Percentiles rank a stretch among this genome's conserved stretches.
phyloP scores from a whole-genome alignment of 1,140 invertebrate genomes.

The Drosophila repletoides region DNA sequence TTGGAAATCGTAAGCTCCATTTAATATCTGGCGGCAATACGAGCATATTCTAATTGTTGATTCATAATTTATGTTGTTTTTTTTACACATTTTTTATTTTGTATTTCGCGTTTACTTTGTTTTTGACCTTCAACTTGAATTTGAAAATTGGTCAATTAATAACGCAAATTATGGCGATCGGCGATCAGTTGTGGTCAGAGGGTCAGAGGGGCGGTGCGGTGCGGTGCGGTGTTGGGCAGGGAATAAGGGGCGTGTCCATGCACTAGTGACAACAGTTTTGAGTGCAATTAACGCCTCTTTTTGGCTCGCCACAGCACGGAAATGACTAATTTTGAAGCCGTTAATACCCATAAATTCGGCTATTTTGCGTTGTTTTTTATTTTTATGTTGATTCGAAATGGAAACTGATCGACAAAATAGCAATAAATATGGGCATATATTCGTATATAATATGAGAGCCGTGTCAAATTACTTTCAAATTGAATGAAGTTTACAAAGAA shows the following conservation, averaged over 20 bases:
- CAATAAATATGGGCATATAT: not conserved
- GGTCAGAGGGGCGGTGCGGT: not conserved
- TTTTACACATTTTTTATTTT: slow-evolving; percentile 31
- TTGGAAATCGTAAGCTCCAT: not conserved
- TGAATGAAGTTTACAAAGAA: slow-evolving; percentile 58
- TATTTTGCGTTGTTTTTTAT: no score
- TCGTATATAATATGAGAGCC: slow-evolving; percentile 17
- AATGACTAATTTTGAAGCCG: slow-evolving; percentile 76
- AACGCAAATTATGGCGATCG: slow-evolving; percentile 73
- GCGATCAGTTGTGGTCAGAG: slow-evolving; percentile 5
- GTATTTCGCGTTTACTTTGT: slow-evolving; percentile 39
- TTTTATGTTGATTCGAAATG: no score
- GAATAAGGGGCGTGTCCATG: slow-evolving; percentile 8
- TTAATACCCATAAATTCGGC: slow-evolving; percentile 15
- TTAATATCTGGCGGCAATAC: slow-evolving; percentile 3
- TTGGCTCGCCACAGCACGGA: slow-evolving; percentile 45
- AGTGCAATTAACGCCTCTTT: slow-evolving; percentile 66
- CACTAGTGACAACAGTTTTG: slow-evolving; percentile 71
- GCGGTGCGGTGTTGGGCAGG: no score
- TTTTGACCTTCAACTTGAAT: slow-evolving; percentile 77
- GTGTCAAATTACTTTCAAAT: slow-evolving; percentile 74
- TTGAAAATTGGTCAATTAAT: slow-evolving; percentile 78
- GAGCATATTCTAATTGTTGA: slow-evolving; percentile 37
- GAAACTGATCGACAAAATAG: slow-evolving; percentile 60
- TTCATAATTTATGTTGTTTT: slow-evolving; percentile 28